A percentile compares a stretch with the other conserved stretches of the same genome.
These are phyloP conservation scores for Eufriesea mexicana DNA, from an alignment of 1,140 invertebrate species.

Conservation along the genomic window DNA sequence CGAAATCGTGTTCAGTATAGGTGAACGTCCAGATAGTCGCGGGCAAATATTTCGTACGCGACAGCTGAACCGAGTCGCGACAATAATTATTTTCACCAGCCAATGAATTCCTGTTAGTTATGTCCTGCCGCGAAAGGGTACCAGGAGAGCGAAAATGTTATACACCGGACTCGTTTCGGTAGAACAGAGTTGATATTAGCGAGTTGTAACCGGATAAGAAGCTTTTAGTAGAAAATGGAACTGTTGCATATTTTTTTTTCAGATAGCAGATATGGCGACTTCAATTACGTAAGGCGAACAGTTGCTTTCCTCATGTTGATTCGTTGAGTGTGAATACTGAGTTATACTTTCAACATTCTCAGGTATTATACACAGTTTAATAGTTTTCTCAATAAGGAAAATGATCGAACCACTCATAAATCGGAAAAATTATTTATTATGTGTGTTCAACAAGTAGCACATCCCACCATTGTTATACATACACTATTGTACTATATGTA, in stretches of 20 bases:
- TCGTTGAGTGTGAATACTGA: too few species aligned
- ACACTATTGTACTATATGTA: too few species aligned
- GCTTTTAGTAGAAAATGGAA: not conserved
- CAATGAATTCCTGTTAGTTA: constrained; percentile 24
- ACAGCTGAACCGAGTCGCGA: constrained; percentile 42
- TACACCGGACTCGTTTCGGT: not conserved
- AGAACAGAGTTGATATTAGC: not conserved
- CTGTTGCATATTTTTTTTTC: not conserved
- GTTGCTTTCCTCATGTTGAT: too few species aligned
- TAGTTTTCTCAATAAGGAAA: not conserved
- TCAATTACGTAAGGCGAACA: too few species aligned
- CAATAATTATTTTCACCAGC: constrained; percentile 54
- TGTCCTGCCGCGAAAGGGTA: too few species aligned
- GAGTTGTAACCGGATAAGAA: not conserved
- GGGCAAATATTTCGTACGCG: constrained; percentile 27
- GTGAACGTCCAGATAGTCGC: constrained; percentile 47
- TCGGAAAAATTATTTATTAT: too few species aligned
- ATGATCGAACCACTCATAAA: too few species aligned
- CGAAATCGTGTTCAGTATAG: constrained; percentile 54
- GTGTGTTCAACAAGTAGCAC: too few species aligned
- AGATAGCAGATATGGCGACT: not conserved
- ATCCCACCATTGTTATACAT: too few species aligned
- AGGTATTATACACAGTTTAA: too few species aligned
- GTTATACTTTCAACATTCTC: too few species aligned
- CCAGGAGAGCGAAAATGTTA: not conserved